Base-by-base conservation (phyloP, 2,888 invertebrate genomes). In the Digitonthophagus gazella region DNA sequence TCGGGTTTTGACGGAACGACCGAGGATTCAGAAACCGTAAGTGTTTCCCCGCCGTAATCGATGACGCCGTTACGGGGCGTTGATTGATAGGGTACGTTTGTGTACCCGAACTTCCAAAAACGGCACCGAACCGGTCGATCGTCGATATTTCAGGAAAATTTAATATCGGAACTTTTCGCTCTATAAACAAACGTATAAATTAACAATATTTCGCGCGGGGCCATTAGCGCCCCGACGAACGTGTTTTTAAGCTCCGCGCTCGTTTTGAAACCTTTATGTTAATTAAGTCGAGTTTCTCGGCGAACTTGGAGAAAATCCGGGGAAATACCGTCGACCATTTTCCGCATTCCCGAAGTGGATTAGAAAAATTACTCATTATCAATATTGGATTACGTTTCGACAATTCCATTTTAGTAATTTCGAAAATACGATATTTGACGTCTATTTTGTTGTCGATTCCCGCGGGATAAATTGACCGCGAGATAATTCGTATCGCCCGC, bases 121-220 rank as follows among this genome's bases (percentile, higher is more conserved):
- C 58, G 58, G 15, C 16, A 58, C 4, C 58, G 61, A n/a, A n/a
- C n/a, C n/a, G 57, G 2, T 18, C 19, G 14, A 18, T n/a, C 16
- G n/a, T 18, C 61, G 19, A 61, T 61, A 61, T 61, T n/a, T 61
- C 61, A 61, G 61, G 8, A 18, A 61, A 61, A 61, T 61, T 61
- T 61, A 61, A 61, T 61, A 61, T 61, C 18, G 61, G 61, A 61
- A 61, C 18, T 61, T 61, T 61, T 61, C 18, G 61, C 18, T 61
- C 57, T 20, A 61, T 61, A 61, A 61, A 61, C 61, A 61, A 61
- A 61, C 16, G 18, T 16, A 61, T 61, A 61, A 61, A 61, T 61
- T 61, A 61, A 61, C 61, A 61, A 61, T 61, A 61, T 19, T 61
- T 61, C 20, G 61, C 61, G 6, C 6, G 28, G 28, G 28, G 11